These are phyloP conservation scores for Limanda limanda DNA, from an alignment of 2,113 vertebrate genomes.

Conservation along the genomic window DNA sequence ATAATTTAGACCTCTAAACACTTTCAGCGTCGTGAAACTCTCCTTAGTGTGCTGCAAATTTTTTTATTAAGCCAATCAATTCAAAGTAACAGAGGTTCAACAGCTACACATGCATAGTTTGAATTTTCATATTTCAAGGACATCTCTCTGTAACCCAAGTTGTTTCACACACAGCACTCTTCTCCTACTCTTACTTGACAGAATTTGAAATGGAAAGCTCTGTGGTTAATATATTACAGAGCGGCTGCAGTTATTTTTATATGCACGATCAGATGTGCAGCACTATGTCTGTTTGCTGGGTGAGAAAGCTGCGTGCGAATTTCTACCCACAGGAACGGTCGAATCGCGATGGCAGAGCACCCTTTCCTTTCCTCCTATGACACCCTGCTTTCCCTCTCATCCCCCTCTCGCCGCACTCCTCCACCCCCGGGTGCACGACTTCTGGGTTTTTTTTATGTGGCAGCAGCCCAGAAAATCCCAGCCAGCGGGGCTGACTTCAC, in stretches of 20 bases:
- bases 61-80: constrained; percentile 22
- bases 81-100: constrained; percentile 4
- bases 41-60: neutral
- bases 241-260: constrained; percentile 13
- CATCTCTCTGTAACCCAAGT: constrained; percentile 9
- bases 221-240: constrained; percentile 30
- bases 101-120: constrained; percentile 3
- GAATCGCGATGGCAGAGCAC: constrained; percentile 39
- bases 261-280: constrained; percentile 38
- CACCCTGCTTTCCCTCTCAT: constrained; percentile 13
- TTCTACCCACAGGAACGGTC: constrained; percentile 31
- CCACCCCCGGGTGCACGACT: constrained; percentile 32
- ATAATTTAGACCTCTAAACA: neutral
- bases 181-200: constrained; percentile 30
- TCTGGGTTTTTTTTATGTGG: constrained; percentile 45
- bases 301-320: constrained; percentile 38
- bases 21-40: neutral
- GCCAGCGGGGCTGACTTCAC: constrained; percentile 24
- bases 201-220: constrained; percentile 30
- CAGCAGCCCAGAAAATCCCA: constrained; percentile 46
- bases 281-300: constrained; percentile 41
- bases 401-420: constrained; percentile 18
- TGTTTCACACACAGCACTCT: neutral
- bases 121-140: constrained; percentile 2
- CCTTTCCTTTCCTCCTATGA: constrained; percentile 47